Percentiles rank a stretch among this genome's conserved stretches.
These are phyloP conservation scores for Mesocricetus auratus DNA, from an alignment of 2,113 vertebrate genomes.

Conservation along the genomic window DNA sequence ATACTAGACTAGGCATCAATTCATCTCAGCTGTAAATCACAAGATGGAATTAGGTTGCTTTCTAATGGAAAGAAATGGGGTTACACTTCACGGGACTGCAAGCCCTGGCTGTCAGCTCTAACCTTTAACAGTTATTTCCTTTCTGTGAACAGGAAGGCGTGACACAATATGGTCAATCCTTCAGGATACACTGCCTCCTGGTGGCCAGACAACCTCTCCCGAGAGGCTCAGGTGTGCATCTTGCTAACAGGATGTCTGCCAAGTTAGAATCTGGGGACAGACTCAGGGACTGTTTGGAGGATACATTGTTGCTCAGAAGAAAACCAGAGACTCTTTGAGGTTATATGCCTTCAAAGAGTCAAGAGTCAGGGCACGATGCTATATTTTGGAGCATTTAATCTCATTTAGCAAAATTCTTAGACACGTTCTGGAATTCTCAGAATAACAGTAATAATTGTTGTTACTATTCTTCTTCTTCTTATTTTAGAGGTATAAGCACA, in stretches of 20 bases:
- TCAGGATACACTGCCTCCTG: neutral
- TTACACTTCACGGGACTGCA: neutral
- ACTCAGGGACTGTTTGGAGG: neutral
- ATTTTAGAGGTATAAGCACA: constrained; percentile 10
- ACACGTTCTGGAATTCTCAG: constrained; percentile 14
- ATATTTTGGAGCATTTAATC: constrained; percentile 48
- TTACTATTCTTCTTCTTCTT: neutral
- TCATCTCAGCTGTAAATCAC: constrained; percentile 6
- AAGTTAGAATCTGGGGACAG: neutral
- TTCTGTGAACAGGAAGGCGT: neutral
- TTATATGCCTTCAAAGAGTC: neutral
- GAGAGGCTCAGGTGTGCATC: neutral
- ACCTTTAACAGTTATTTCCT: neutral
- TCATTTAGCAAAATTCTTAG: constrained; percentile 45
- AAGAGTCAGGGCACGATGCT: neutral
- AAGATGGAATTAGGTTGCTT: constrained; percentile 36
- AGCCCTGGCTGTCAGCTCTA: neutral
- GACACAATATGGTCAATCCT: neutral
- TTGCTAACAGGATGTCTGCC: neutral
- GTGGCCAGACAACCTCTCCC: neutral
- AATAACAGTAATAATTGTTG: neutral
- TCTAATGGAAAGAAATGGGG: neutral
- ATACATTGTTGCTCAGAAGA: neutral
- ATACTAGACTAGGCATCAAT: neutral
- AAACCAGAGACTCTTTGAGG: neutral